Percentiles rank a stretch among this genome's conserved stretches.
Conservation (phyloP, 1,140 invertebrate species). For the Bombus difficillimus region DNA sequence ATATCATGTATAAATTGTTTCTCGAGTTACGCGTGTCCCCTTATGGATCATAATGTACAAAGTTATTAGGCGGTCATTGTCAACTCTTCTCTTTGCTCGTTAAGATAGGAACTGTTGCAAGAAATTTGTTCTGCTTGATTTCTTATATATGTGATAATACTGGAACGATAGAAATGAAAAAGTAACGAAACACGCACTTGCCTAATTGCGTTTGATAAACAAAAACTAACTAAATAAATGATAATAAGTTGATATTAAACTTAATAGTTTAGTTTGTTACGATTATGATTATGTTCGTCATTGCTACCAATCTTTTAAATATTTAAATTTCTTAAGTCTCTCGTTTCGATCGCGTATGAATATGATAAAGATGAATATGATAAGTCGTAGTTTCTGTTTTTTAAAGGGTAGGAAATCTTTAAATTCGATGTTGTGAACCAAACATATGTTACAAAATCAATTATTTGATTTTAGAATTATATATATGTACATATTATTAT, state of each 20-base stretch:
- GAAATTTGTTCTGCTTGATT: background rate
- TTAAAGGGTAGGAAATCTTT: background rate
- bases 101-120: background rate
- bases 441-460: too few relatives aligned
- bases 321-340: background rate
- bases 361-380: background rate
- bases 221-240: background rate
- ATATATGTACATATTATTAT: too few relatives aligned
- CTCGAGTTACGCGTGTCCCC: background rate
- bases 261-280: background rate
- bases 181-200: background rate
- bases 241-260: background rate
- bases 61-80: background rate
- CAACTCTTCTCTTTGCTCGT: background rate
- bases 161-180: background rate
- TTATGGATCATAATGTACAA: background rate
- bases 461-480: too few relatives aligned
- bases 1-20: background rate
- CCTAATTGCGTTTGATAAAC: background rate
- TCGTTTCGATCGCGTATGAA: background rate
- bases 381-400: background rate
- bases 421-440: background rate
- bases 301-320: background rate
- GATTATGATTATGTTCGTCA: background rate
- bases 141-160: background rate